These are phyloP conservation scores for Eurytoma californica DNA, from an alignment of 2,888 invertebrate species.

Conservation along the genomic window DNA sequence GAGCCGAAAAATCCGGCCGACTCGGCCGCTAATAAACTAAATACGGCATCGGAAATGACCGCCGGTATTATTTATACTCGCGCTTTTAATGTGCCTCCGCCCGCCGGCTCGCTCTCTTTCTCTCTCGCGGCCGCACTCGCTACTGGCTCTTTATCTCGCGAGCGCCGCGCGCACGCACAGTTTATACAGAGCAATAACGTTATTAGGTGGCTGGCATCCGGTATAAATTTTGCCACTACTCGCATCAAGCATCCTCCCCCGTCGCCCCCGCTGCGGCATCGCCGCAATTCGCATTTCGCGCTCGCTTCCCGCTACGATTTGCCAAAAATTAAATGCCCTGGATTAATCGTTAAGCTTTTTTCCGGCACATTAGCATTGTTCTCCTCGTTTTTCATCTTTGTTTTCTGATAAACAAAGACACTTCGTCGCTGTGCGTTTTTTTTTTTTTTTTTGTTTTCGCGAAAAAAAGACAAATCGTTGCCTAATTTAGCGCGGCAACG, in stretches of 20 bases:
- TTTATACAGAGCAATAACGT: slow-evolving; percentile 73
- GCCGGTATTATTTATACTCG: slow-evolving; percentile 70
- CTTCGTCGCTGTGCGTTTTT: not conserved
- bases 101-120: slow-evolving; percentile 35
- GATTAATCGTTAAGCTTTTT: slow-evolving; percentile 49
- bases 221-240: slow-evolving; percentile 69
- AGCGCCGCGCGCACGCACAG: slow-evolving; percentile 55
- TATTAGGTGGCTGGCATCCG: slow-evolving; percentile 73
- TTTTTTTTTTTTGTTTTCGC: not conserved
- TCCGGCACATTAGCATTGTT: slow-evolving; percentile 23
- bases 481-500: not conserved
- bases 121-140: slow-evolving; percentile 18
- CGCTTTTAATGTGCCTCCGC: slow-evolving; percentile 65
- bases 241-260: slow-evolving; percentile 40
- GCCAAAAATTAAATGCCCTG: slow-evolving; percentile 37
- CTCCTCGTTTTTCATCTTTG: slow-evolving; percentile 12
- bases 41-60: slow-evolving; percentile 73
- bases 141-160: slow-evolving; percentile 58
- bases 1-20: slow-evolving; percentile 63
- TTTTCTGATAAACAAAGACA: not conserved
- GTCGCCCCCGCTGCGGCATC: slow-evolving; percentile 20
- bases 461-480: not conserved
- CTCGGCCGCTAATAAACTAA: slow-evolving; percentile 70
- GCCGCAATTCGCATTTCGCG: slow-evolving; percentile 52
- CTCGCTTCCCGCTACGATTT: slow-evolving; percentile 4